These are phyloP conservation scores for Helogale parvula DNA, from an alignment of 2,113 vertebrate species.

Conservation along the genomic window DNA sequence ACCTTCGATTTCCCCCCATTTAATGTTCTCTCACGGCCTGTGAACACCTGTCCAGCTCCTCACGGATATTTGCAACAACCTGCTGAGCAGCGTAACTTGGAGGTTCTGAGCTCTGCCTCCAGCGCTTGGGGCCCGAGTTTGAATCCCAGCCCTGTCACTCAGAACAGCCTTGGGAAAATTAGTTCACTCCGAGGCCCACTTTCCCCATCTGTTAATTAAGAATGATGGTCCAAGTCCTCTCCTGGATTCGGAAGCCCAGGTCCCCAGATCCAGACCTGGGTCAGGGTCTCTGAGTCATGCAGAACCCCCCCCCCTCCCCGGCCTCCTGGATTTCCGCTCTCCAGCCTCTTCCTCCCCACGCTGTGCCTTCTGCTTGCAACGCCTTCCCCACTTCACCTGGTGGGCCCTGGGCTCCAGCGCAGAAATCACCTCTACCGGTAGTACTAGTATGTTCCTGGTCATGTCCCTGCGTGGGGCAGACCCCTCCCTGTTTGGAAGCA, in stretches of 20 bases:
- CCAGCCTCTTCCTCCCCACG: rapidly evolving
- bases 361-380: background rate
- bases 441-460: too few relatives aligned
- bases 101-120: background rate
- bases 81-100: background rate
- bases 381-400: background rate
- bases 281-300: background rate
- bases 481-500: background rate
- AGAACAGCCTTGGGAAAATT: background rate
- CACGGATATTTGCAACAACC: background rate
- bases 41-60: background rate
- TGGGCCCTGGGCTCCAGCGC: background rate
- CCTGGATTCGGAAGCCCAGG: background rate
- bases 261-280: background rate
- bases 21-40: too few relatives aligned
- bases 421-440: background rate
- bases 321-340: too few relatives aligned
- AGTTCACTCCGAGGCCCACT: background rate
- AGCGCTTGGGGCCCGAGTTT: background rate
- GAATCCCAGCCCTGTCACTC: background rate
- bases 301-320: background rate
- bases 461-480: background rate
- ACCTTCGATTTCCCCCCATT: background rate
- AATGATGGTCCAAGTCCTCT: background rate
- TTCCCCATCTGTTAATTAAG: background rate